A percentile compares a stretch with the other conserved stretches of the same genome.
Evolutionary conservation across 2,888 invertebrate genomes (phyloP).

Genomic region (Hesperia comma): DNA sequence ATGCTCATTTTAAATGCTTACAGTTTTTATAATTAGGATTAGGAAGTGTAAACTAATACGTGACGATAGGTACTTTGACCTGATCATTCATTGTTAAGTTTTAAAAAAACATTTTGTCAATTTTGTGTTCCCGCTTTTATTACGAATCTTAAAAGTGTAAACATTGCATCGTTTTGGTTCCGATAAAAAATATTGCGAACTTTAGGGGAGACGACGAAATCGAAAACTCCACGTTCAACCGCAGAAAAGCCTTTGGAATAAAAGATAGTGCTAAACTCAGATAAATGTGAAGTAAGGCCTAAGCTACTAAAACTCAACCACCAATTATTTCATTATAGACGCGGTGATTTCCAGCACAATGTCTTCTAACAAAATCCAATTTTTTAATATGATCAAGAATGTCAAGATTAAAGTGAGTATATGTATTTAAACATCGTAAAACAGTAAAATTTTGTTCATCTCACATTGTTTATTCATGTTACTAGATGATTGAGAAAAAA

Average conservation of each 20-base stretch:
- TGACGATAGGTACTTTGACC: not conserved
- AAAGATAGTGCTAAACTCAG: too few species aligned
- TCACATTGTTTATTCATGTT: too few species aligned
- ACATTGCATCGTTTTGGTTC: too few species aligned
- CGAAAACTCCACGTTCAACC: too few species aligned
- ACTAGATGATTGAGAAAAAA: too few species aligned
- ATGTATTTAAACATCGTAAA: not conserved
- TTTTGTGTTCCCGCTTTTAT: constrained; percentile 62
- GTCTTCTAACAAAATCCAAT: constrained; percentile 12
- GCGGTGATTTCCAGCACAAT: constrained; percentile 12
- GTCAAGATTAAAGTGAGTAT: constrained; percentile 56
- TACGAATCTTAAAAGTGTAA: constrained; percentile 19
- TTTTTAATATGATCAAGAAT: constrained; percentile 5
- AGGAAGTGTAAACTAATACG: not conserved
- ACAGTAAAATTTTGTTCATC: too few species aligned
- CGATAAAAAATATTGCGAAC: too few species aligned
- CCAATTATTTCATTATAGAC: too few species aligned
- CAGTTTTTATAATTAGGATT: not conserved
- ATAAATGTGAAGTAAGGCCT: too few species aligned
- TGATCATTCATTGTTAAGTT: constrained; percentile 16
- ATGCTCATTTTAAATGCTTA: not conserved
- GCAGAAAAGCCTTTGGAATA: too few species aligned
- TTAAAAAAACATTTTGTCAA: constrained; percentile 66
- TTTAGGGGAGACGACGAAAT: too few species aligned
- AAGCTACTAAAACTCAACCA: too few species aligned